Base-by-base conservation (phyloP, 2,888 invertebrate species). In the Pilophorus perplexus region DNA sequence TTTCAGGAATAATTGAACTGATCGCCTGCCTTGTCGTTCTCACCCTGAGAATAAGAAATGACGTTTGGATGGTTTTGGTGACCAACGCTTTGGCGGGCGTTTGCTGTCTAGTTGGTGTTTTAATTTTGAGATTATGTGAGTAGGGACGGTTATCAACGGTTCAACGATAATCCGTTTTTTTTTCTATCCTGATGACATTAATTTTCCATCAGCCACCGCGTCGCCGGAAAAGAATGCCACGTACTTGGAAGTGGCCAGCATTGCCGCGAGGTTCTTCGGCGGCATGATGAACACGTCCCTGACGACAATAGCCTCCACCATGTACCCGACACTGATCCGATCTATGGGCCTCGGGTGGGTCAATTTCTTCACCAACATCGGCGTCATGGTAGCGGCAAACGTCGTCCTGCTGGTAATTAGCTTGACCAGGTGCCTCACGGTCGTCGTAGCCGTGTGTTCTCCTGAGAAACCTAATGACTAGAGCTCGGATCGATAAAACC, bases 311-410 rank as follows among this genome's bases (percentile, higher is more conserved):
- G 3, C 66, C 16, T 20, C 66, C 14, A 37, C 59, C 10, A 59
- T 68, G 55, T 66, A 68, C 46, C 68, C 68, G 2, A 68, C 68
- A 1, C 57, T 52, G 22, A 62, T 66, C 20, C 57, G 68, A 8
- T 54, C 66, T 3, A 27, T 66, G 2, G 66, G 54, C 0, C 16
- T 66, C 10, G 68, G 68, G 10, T 68, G 66, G 66, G 52, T 28
- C 42, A 60, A 60, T 20, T 48, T 66, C 37, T 68, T 44, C 60
- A 46, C 48, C 18, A 66, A 66, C 27, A 8, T 68, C 14, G 66
- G 46, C 3, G 54, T 66, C 5, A 40, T 48, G 2, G 66, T 48
- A 20, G 59, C 66, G 5, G 66, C 68, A 8, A 68, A 68, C 50
- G 23, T 60, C 2, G 52, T 66, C 27, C 23, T 66, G 18, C 20